phyloP scores from a whole-genome alignment of 2,797 vertebrate genomes.

The Lagodon rhomboides region DNA sequence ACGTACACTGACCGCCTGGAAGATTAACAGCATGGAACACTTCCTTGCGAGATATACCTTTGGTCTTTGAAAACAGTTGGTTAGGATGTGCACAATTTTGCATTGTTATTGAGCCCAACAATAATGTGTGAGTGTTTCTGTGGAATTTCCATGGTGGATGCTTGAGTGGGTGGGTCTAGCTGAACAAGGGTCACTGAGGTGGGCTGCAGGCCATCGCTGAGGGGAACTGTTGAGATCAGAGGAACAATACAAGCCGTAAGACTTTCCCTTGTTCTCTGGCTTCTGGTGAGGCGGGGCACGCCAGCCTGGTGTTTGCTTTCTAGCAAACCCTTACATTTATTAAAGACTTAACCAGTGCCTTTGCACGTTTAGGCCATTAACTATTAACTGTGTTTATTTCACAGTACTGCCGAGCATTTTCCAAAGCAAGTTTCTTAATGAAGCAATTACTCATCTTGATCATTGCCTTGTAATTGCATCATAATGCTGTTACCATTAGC shows the following conservation, averaged over 20 bases:
- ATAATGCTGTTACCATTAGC: not conserved
- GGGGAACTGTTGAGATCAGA: conserved; percentile 44
- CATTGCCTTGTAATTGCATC: not conserved
- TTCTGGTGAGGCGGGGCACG: conserved; percentile 30
- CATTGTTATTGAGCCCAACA: conserved; percentile 33
- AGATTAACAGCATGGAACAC: not conserved
- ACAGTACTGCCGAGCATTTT: not conserved
- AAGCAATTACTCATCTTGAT: not conserved
- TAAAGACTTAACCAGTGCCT: not conserved
- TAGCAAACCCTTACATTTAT: not conserved
- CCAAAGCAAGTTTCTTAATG: not conserved
- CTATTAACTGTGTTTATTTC: not conserved
- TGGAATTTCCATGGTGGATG: conserved; percentile 51
- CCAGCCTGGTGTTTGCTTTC: conserved; percentile 19
- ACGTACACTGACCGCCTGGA: not conserved
- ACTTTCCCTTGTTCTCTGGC: conserved; percentile 51
- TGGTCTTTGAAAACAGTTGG: conserved; percentile 10
- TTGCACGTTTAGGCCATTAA: not conserved
- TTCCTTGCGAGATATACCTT: not conserved
- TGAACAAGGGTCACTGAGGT: conserved; percentile 63
- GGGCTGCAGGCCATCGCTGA: conserved; percentile 49
- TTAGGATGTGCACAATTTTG: not conserved
- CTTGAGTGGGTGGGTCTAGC: conserved; percentile 58
- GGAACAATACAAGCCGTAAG: conserved; percentile 54
- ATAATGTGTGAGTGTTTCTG: conserved; percentile 26